These are phyloP conservation scores for Venturia canescens DNA, from an alignment of 1,140 invertebrate species.

Conservation along the genomic window DNA sequence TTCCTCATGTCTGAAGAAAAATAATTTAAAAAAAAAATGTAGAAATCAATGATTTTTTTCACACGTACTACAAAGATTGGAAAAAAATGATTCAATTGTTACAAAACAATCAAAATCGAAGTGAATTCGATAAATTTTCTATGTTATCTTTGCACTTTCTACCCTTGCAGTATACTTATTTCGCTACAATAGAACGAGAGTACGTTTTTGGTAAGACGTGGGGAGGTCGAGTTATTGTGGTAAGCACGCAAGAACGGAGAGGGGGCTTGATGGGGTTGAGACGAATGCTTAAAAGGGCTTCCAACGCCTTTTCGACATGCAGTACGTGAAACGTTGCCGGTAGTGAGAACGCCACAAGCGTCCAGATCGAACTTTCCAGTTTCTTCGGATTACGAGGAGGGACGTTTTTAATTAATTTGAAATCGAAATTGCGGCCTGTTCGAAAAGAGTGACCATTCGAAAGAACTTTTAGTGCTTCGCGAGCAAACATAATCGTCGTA, in stretches of 20 bases:
- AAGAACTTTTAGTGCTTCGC: no score
- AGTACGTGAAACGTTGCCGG: constrained; percentile 64
- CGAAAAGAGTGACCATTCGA: not conserved
- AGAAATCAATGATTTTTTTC: not conserved
- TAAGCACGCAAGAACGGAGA: constrained; percentile 56
- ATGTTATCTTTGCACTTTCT: not conserved
- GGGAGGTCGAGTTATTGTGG: constrained; percentile 54
- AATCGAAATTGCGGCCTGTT: not conserved
- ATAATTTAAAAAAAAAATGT: not conserved
- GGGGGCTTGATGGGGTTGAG: constrained; percentile 57
- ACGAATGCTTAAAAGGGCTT: constrained; percentile 73
- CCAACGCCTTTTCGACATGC: constrained; percentile 69
- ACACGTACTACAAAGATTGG: not conserved
- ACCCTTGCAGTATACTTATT: not conserved
- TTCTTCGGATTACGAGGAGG: not conserved
- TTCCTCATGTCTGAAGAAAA: no score
- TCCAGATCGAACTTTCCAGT: not conserved
- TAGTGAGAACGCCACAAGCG: constrained; percentile 20
- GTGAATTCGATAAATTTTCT: not conserved
- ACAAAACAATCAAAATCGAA: not conserved
- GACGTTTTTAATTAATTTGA: constrained; percentile 9
- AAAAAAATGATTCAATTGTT: not conserved
- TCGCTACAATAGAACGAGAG: constrained; percentile 13
- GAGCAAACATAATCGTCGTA: no score
- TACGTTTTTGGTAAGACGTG: constrained; percentile 40